Conservation (phyloP, 2,113 vertebrate species). For the Cricetomys ansorgei region DNA sequence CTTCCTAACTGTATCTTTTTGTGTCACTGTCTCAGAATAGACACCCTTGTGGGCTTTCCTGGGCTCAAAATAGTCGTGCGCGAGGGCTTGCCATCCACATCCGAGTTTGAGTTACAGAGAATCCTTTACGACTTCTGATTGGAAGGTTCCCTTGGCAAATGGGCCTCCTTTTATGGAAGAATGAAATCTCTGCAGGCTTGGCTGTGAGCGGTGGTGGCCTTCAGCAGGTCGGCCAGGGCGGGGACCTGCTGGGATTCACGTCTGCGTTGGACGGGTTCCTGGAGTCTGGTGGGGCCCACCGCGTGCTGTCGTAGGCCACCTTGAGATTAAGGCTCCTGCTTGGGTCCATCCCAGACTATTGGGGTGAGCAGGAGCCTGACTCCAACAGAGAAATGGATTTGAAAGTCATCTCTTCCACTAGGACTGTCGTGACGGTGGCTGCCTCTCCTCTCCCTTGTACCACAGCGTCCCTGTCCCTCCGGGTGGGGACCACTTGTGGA, state of each 20-base stretch:
- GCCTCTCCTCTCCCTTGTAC: fast-evolving
- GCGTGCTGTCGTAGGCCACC: background rate
- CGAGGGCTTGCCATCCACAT: slow-evolving; percentile 76
- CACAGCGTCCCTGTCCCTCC: background rate
- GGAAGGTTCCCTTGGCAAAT: slow-evolving; percentile 50
- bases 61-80: slow-evolving; percentile 85
- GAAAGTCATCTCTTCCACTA: background rate
- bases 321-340: background rate
- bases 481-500: fast-evolving
- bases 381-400: background rate
- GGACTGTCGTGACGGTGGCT: fast-evolving
- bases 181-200: fast-evolving
- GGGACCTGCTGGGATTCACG: fast-evolving
- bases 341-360: fast-evolving
- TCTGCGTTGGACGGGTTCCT: background rate
- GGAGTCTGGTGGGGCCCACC: fast-evolving
- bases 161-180: slow-evolving; percentile 74
- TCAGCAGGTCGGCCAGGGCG: background rate
- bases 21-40: slow-evolving; percentile 85
- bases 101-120: slow-evolving; percentile 81
- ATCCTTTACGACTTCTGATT: slow-evolving; percentile 78
- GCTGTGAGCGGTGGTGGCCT: background rate
- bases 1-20: slow-evolving; percentile 85
- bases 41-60: slow-evolving; percentile 85
- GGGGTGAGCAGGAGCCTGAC: fast-evolving